phyloP scores from a whole-genome alignment of 2,113 vertebrate species.

The Eurystomus gularis region DNA sequence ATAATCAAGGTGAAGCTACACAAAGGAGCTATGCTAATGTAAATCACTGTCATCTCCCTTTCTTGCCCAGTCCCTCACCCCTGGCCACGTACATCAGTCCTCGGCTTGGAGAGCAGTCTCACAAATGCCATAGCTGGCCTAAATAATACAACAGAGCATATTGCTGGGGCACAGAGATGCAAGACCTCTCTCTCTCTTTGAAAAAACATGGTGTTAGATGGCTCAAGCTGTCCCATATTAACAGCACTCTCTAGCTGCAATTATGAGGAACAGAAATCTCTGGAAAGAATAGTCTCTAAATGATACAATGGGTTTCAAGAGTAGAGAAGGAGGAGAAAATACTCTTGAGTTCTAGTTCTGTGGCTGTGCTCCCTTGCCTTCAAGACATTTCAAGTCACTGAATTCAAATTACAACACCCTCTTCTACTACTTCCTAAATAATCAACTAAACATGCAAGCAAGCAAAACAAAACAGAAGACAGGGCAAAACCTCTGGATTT shows the following conservation, averaged over 20 bases:
- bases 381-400: neutral
- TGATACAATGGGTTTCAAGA: neutral
- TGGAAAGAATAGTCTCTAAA: neutral
- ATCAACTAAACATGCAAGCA: neutral
- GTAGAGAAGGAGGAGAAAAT: neutral
- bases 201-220: neutral
- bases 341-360: rapidly evolving
- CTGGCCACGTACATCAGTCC: neutral
- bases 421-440: neutral
- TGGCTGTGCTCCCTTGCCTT: neutral
- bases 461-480: neutral
- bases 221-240: neutral
- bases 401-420: neutral
- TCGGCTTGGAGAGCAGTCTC: neutral
- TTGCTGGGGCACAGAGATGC: neutral
- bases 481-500: rapidly evolving
- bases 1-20: neutral
- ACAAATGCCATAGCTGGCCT: neutral
- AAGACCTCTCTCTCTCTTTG: neutral
- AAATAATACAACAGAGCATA: neutral
- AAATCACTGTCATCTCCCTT: neutral
- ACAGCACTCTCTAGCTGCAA: neutral
- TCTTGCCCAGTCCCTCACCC: neutral
- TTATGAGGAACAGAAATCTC: neutral
- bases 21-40: neutral